Percentiles rank a stretch among this genome's conserved stretches.
Conservation (phyloP, 2,797 vertebrate species). For the Chanos chanos region DNA sequence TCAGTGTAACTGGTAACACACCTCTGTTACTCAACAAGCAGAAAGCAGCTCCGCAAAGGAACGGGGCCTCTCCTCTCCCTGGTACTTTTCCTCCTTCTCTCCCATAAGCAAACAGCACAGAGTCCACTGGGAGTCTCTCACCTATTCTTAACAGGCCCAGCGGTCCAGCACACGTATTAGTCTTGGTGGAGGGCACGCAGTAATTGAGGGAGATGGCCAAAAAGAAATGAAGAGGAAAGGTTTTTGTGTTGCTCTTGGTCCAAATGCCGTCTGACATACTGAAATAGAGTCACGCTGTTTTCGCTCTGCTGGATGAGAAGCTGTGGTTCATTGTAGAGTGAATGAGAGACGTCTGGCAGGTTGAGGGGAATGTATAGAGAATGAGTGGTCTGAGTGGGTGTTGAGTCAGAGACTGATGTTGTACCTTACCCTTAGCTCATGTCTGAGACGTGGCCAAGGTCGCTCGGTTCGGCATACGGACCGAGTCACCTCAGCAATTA, state of each 20-base stretch:
- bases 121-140: neutral
- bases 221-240: neutral
- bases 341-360: slow-evolving; percentile 9
- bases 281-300: slow-evolving; percentile 2
- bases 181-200: neutral
- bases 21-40: slow-evolving; percentile 24
- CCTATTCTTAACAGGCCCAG: slow-evolving; percentile 7
- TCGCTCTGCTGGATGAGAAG: neutral
- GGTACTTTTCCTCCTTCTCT: neutral
- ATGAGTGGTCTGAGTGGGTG: neutral
- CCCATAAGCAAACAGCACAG: neutral
- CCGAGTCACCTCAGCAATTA: too few species aligned
- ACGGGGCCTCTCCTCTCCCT: neutral
- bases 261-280: slow-evolving; percentile 3
- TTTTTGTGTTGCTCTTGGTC: slow-evolving; percentile 22
- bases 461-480: slow-evolving; percentile 1
- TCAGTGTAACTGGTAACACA: slow-evolving; percentile 34
- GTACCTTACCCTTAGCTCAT: slow-evolving; percentile 17
- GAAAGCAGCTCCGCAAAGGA: neutral
- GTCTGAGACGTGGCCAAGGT: slow-evolving; percentile 10
- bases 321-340: neutral
- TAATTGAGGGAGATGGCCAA: neutral
- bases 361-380: neutral
- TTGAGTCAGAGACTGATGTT: neutral
- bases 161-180: neutral